Percentiles rank a stretch among this genome's conserved stretches.
These are phyloP conservation scores for Clistopyga incitator DNA, from an alignment of 2,888 invertebrate genomes.

Conservation along the genomic window DNA sequence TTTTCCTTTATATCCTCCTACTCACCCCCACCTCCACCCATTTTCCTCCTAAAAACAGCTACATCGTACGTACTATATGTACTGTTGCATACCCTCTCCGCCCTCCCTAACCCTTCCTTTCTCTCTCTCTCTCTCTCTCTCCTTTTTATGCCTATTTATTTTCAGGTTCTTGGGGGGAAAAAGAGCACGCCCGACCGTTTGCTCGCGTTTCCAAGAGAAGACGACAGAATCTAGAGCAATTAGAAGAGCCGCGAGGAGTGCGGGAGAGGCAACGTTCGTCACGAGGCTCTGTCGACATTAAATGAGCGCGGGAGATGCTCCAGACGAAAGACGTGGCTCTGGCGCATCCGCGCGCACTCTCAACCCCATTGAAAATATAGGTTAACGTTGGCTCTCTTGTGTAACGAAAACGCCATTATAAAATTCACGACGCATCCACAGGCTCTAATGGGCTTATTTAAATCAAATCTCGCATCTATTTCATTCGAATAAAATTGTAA, in stretches of 20 bases:
- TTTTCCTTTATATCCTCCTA: background rate
- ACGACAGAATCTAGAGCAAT: conserved; percentile 73
- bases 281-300: conserved; percentile 25
- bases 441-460: no score
- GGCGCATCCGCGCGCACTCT: conserved; percentile 6
- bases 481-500: no score
- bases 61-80: conserved; percentile 1
- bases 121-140: conserved; percentile 25
- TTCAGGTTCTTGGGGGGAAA: conserved; percentile 36
- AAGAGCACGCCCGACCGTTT: background rate
- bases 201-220: conserved; percentile 54
- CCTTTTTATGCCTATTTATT: conserved; percentile 53
- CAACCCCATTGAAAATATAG: conserved; percentile 70
- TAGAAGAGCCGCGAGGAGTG: conserved; percentile 65
- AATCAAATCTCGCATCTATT: no score
- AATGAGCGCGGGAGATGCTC: conserved; percentile 29
- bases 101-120: conserved; percentile 12
- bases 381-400: conserved; percentile 51
- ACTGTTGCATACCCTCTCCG: conserved; percentile 1
- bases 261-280: conserved; percentile 31
- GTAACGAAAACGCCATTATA: conserved; percentile 45
- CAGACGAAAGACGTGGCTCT: conserved; percentile 19
- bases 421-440: background rate
- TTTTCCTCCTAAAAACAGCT: background rate
- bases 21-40: no score